These are phyloP conservation scores for Hylaeus volcanicus DNA, from an alignment of 1,140 invertebrate species.

Conservation along the genomic window DNA sequence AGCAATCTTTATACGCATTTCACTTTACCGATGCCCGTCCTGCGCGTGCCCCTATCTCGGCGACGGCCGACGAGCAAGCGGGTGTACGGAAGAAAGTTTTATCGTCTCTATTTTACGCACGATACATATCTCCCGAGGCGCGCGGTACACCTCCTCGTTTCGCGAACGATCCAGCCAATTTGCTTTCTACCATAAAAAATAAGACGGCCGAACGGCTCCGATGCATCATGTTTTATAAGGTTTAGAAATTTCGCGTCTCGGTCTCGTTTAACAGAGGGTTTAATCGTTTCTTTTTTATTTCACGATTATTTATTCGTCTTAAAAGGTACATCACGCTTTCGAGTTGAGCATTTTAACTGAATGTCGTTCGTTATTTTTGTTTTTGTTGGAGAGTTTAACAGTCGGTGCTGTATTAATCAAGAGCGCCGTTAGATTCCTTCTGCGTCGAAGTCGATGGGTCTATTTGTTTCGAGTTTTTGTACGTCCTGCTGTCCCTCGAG, in stretches of 20 bases:
- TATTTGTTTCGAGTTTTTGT: background rate
- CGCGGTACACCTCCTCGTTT: background rate
- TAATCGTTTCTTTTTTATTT: too few relatives aligned
- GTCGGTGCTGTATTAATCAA: background rate
- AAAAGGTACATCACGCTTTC: too few relatives aligned
- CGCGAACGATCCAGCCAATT: background rate
- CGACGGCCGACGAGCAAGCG: conserved; percentile 8
- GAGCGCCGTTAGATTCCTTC: background rate
- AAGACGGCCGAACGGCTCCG: too few relatives aligned
- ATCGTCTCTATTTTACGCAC: conserved; percentile 15
- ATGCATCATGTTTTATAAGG: too few relatives aligned
- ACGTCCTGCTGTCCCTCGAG: background rate
- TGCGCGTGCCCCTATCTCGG: conserved; percentile 17
- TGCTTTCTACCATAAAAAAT: conserved; percentile 9
- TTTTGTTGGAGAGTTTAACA: too few relatives aligned
- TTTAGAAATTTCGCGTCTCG: too few relatives aligned
- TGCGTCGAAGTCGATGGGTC: too few relatives aligned
- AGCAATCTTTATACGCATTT: conserved; percentile 16
- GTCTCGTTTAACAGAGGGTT: too few relatives aligned
- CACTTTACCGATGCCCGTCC: background rate
- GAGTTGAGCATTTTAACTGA: too few relatives aligned
- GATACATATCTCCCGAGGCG: conserved; percentile 33
- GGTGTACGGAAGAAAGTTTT: conserved; percentile 44
- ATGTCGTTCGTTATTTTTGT: too few relatives aligned
- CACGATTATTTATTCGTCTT: too few relatives aligned